These are phyloP conservation scores for Brachypodius melanocephalos DNA, from an alignment of 2,113 vertebrate species.

Conservation along the genomic window DNA sequence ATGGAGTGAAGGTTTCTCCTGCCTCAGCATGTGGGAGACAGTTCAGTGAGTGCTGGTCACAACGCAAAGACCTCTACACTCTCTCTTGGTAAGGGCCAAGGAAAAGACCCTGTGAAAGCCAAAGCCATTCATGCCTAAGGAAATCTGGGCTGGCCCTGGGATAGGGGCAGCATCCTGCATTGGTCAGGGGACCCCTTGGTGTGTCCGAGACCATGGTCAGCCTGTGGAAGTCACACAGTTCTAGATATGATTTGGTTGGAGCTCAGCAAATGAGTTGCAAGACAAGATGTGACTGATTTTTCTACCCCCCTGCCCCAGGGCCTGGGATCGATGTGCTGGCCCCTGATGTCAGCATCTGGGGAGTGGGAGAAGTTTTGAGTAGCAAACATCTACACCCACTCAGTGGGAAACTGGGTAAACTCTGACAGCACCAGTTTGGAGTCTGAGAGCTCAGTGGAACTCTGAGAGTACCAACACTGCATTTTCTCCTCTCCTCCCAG, in stretches of 20 bases:
- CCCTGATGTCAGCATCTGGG: conserved; percentile 83
- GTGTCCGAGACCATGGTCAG: not conserved
- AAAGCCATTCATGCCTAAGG: not conserved
- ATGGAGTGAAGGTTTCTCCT: not conserved
- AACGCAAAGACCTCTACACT: not conserved
- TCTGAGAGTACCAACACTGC: not conserved
- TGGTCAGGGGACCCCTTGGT: not conserved
- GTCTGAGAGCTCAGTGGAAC: not conserved
- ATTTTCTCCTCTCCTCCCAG: not conserved
- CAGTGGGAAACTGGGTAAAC: conserved; percentile 77
- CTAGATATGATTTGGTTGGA: not conserved
- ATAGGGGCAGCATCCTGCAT: not conserved
- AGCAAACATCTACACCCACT: conserved; percentile 83
- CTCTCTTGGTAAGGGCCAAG: not conserved
- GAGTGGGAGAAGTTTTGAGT: conserved; percentile 90
- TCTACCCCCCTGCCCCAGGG: conserved; percentile 55
- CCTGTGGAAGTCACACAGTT: not conserved
- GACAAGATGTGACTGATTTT: not conserved
- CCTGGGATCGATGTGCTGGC: conserved; percentile 85
- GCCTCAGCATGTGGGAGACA: not conserved
- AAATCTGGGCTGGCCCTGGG: not conserved
- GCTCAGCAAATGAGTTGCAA: not conserved
- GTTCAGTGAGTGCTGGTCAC: not conserved
- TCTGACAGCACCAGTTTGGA: rapidly evolving
- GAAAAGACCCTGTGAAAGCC: not conserved